Conservation (phyloP, 2,797 vertebrate genomes). For the Apodemus agrarius region DNA sequence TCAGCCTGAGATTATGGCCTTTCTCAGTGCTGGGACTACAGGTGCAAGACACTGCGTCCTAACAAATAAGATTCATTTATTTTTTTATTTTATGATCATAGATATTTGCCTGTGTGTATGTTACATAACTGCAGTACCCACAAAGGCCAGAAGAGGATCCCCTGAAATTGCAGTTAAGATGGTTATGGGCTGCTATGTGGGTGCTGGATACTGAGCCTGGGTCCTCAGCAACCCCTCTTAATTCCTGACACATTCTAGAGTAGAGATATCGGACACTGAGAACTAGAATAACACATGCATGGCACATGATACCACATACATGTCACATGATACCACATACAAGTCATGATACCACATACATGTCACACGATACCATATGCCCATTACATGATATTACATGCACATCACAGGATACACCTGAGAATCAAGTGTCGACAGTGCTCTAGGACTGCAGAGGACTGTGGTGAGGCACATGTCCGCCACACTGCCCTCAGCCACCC, state of each 20-base stretch:
- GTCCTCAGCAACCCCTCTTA: not conserved
- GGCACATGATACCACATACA: too few relatives aligned
- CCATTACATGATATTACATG: not conserved
- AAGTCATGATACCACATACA: too few relatives aligned
- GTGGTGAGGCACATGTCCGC: rapidly evolving
- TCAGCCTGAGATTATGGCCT: not conserved
- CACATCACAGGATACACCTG: not conserved
- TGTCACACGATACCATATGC: too few relatives aligned
- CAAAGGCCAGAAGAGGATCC: not conserved
- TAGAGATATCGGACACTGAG: not conserved
- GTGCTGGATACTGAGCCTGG: not conserved
- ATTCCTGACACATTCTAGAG: not conserved
- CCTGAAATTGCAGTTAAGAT: not conserved
- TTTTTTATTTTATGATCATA: not conserved
- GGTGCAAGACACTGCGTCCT: not conserved
- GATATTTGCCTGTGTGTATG: not conserved
- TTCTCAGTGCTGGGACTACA: not conserved
- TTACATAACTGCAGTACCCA: too few relatives aligned
- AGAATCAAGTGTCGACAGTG: not conserved
- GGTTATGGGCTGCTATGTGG: not conserved
- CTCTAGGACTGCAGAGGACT: not conserved
- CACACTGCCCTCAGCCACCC: not conserved
- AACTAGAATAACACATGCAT: not conserved
- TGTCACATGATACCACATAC: too few relatives aligned
- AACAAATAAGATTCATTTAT: not conserved